Evolutionary conservation across 2,113 vertebrate genomes (phyloP).

Genomic region (Hirundichthys speculiger): DNA sequence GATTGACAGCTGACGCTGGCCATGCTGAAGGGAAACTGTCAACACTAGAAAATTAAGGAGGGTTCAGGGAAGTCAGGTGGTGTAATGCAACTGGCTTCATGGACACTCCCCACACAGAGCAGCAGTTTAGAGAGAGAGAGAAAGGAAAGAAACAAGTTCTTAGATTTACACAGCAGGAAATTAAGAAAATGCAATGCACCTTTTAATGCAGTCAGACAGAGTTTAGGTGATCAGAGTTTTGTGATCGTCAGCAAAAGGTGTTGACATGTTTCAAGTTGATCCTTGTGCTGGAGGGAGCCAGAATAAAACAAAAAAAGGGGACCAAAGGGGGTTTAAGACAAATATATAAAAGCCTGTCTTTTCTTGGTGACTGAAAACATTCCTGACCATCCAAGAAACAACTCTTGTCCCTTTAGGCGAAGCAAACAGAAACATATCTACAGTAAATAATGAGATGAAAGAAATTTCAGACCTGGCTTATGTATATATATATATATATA

Average conservation of each 20-base stretch:
- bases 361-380: slow-evolving; percentile 31
- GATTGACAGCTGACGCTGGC: background rate
- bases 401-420: background rate
- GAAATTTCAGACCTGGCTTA: too few relatives aligned
- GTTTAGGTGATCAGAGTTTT: slow-evolving; percentile 34
- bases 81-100: background rate
- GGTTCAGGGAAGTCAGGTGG: background rate
- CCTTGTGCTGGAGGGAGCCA: slow-evolving; percentile 35
- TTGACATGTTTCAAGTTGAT: slow-evolving; percentile 63
- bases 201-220: slow-evolving; percentile 53
- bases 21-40: background rate
- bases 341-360: slow-evolving; percentile 32
- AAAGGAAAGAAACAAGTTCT: too few relatives aligned
- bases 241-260: slow-evolving; percentile 37
- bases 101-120: too few relatives aligned
- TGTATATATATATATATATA: too few relatives aligned
- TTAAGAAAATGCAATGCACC: slow-evolving; percentile 55
- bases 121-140: too few relatives aligned
- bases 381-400: slow-evolving; percentile 26
- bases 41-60: background rate
- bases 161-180: slow-evolving; percentile 5
- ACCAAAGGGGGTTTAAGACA: background rate
- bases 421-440: slow-evolving; percentile 7
- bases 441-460: slow-evolving; percentile 12
- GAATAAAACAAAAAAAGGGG: slow-evolving; percentile 45